A percentile compares a stretch with the other conserved stretches of the same genome.
These are phyloP conservation scores for Lycaon pictus DNA, from an alignment of 2,113 vertebrate genomes.

Conservation along the genomic window DNA sequence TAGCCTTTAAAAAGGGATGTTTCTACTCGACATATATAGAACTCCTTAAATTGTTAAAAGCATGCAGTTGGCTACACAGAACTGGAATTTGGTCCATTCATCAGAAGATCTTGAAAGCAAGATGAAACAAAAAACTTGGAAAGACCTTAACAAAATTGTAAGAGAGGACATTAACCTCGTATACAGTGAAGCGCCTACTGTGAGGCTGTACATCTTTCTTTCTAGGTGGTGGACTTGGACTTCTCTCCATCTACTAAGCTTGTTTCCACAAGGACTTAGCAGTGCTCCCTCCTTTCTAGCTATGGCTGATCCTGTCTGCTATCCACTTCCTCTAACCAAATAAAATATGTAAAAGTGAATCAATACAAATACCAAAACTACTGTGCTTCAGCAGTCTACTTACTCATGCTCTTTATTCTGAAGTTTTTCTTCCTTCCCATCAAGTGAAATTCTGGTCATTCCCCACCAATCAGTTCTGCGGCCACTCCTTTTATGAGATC, in stretches of 20 bases:
- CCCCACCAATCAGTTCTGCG: not conserved
- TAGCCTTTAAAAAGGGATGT: not conserved
- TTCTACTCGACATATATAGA: not conserved
- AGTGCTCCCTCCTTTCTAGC: not conserved
- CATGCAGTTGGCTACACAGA: not conserved
- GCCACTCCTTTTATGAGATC: not conserved
- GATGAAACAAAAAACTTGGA: slow-evolving; percentile 33
- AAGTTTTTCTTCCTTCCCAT: not conserved
- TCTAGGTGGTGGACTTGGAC: not conserved
- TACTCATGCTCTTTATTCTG: not conserved
- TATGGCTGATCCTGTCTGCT: not conserved
- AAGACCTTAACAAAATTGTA: not conserved
- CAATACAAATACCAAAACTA: not conserved
- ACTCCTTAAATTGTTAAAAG: slow-evolving; percentile 42
- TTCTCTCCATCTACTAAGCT: not conserved
- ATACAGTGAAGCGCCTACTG: not conserved
- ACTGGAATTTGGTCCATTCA: slow-evolving; percentile 34
- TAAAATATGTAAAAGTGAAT: not conserved
- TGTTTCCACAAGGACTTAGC: slow-evolving; percentile 5
- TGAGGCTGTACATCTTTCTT: not conserved
- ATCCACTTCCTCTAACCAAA: slow-evolving; percentile 1
- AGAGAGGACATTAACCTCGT: not conserved
- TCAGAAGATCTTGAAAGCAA: slow-evolving; percentile 41
- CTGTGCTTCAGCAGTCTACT: not conserved
- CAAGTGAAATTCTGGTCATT: not conserved